Evolutionary conservation across 2,113 vertebrate species (phyloP).

Genomic region (Phalacrocorax aristotelis): DNA sequence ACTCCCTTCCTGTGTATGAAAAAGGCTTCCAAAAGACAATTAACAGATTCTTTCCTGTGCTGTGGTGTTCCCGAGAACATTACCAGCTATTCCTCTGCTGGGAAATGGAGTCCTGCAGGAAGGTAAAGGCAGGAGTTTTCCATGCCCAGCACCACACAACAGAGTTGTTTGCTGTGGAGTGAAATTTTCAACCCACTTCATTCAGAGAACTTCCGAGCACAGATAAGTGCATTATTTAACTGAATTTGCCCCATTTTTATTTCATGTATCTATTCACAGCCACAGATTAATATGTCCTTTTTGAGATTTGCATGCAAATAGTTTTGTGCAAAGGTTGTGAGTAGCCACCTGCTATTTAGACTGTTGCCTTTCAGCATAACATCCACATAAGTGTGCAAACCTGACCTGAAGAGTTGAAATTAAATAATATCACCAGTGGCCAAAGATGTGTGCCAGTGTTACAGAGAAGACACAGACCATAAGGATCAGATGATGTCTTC

Average conservation of each 20-base stretch:
- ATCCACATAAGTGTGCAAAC: background rate
- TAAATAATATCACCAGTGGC: background rate
- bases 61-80: background rate
- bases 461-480: background rate
- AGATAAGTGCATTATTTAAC: background rate
- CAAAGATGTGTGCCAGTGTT: background rate
- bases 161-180: background rate
- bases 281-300: background rate
- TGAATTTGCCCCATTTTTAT: background rate
- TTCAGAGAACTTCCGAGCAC: background rate
- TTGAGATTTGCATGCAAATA: background rate
- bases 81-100: background rate
- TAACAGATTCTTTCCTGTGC: constrained; percentile 55
- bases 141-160: background rate
- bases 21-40: constrained; percentile 53
- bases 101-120: background rate
- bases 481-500: background rate
- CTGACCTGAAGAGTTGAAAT: background rate
- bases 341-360: background rate
- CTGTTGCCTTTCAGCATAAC: background rate
- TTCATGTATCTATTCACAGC: background rate
- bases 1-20: constrained; percentile 60
- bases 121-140: constrained; percentile 3
- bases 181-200: background rate
- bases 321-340: background rate